phyloP scores from a whole-genome alignment of 30 jellyfish, hydroid and myxozoan species.

The Rhopilema esculentum region DNA sequence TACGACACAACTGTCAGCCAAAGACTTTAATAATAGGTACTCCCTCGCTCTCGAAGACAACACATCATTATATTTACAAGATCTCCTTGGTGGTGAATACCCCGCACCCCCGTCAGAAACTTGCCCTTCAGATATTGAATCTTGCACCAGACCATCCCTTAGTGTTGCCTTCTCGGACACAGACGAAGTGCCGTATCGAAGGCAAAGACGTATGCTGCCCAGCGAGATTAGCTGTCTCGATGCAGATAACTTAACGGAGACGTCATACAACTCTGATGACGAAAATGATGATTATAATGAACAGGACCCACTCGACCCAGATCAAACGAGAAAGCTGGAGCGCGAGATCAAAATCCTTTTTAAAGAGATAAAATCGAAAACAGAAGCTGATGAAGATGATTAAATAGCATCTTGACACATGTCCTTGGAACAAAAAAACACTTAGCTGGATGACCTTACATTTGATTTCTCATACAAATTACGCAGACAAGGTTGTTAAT shows the following conservation, averaged over 20 bases:
- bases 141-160: constrained; percentile 81
- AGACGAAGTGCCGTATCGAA: constrained; percentile 63
- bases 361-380: constrained; percentile 75
- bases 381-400: constrained; percentile 80
- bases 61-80: constrained; percentile 78
- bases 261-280: constrained; percentile 87
- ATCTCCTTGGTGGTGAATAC: constrained; percentile 71
- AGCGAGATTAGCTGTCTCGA: constrained; percentile 76
- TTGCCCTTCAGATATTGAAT: constrained; percentile 73
- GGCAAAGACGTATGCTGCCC: constrained; percentile 61
- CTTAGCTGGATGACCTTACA: neutral
- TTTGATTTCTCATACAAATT: no score
- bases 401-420: neutral
- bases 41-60: constrained; percentile 79
- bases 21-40: constrained; percentile 86
- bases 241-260: constrained; percentile 85
- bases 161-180: constrained; percentile 67
- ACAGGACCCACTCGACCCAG: constrained; percentile 90
- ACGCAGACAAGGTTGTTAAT: neutral
- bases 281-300: constrained; percentile 72
- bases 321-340: constrained; percentile 86
- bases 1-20: constrained; percentile 61
- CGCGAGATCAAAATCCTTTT: constrained; percentile 81
- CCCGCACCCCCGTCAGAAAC: constrained; percentile 88
- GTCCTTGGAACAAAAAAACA: neutral